Conservation (phyloP, 1,140 invertebrate species). For the Agraylea sexmaculata region DNA sequence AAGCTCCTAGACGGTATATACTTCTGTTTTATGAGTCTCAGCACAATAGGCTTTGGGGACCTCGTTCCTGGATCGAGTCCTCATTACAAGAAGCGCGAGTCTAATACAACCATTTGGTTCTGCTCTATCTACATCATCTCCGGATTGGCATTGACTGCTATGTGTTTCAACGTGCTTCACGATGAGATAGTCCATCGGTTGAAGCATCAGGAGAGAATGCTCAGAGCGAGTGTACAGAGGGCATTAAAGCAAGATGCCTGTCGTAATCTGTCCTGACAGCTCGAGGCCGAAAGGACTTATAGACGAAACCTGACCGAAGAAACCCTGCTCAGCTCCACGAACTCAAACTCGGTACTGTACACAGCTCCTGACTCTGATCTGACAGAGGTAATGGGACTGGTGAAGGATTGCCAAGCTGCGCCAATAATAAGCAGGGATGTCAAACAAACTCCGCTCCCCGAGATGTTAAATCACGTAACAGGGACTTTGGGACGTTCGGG, state of each 20-base stretch:
- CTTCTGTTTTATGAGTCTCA: conserved; percentile 89
- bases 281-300: conserved; percentile 24
- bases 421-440: conserved; percentile 15
- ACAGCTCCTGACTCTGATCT: conserved; percentile 17
- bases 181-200: conserved; percentile 77
- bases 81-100: conserved; percentile 35
- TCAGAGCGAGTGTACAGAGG: conserved; percentile 32
- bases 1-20: conserved; percentile 82
- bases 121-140: conserved; percentile 92
- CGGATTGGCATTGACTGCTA: conserved; percentile 91
- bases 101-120: conserved; percentile 67
- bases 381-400: conserved; percentile 11
- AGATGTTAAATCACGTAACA: conserved; percentile 21
- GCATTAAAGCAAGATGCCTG: conserved; percentile 31
- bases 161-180: conserved; percentile 96
- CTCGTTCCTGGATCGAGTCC: conserved; percentile 69
- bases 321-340: conserved; percentile 25
- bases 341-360: conserved; percentile 16
- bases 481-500: conserved; percentile 15
- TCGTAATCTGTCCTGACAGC: conserved; percentile 20
- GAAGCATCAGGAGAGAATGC: conserved; percentile 44
- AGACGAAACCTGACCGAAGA: conserved; percentile 35
- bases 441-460: conserved; percentile 16
- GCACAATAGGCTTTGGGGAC: conserved; percentile 86
- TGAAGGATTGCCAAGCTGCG: conserved; percentile 6